These are phyloP conservation scores for Capricornis sumatraensis DNA, from an alignment of 2,113 vertebrate species.

Conservation along the genomic window DNA sequence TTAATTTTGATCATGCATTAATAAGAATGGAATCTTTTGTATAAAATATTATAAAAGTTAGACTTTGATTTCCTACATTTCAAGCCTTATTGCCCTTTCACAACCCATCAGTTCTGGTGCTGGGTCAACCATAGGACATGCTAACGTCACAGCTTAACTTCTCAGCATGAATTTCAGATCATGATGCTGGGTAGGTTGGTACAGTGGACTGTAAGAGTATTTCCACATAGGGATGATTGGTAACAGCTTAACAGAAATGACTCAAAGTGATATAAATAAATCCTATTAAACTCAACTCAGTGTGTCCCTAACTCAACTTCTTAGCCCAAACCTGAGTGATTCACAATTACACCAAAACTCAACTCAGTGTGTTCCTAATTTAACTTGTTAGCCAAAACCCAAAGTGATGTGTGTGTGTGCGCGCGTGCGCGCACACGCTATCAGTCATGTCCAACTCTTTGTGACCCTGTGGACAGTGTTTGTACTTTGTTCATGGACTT, in stretches of 20 bases:
- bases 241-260: not conserved
- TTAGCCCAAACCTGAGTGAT: not conserved
- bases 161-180: not conserved
- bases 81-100: not conserved
- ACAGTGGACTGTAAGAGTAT: not conserved
- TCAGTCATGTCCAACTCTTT: not conserved
- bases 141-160: not conserved
- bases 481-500: not conserved
- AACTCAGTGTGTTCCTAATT: not conserved
- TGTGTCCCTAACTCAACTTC: not conserved
- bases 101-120: not conserved
- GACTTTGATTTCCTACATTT: not conserved
- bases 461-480: not conserved
- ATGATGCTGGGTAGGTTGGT: not conserved
- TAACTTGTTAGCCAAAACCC: not conserved
- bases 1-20: not conserved
- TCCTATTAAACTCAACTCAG: not conserved
- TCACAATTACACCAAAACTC: not conserved
- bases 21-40: not conserved
- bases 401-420: not conserved
- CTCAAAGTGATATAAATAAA: not conserved
- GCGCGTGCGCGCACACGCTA: accelerated
- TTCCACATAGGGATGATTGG: not conserved
- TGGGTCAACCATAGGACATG: not conserved
- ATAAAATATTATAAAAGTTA: not conserved